Base-by-base conservation (phyloP, 1,140 invertebrate genomes). In the Cephus cinctus region DNA sequence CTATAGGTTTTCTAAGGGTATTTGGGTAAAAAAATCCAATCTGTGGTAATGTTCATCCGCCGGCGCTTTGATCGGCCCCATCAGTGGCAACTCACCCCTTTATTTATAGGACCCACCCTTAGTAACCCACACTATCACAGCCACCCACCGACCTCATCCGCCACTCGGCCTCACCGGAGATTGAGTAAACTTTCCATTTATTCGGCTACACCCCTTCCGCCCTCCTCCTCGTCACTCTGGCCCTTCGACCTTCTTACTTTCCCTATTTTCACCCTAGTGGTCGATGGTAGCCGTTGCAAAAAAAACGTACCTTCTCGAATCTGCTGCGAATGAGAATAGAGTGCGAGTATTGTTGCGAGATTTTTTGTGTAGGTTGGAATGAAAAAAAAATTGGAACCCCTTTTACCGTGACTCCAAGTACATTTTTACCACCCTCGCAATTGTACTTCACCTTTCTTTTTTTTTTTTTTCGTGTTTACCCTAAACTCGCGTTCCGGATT, bases 41-140 rank as follows among this genome's bases (percentile, higher is more conserved):
- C 50, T 52, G 46, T 42, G 43, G 46, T 56, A 56, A 56, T 56
- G 43, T 38, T 14, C 22, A 19, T 4, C 39, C 8, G 39, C 21
- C n/a, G 39, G 30, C n/a, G 27, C 11, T 21, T 34, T 25, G 34
- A 25, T 43, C 50, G 48, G 47, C 52, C 16, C 52, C 45, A 43
- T 49, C 19, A 50, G 27, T 18, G 30, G 42, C 30, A 38, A 38
- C 48, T 52, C 52, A 49, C 36, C 43, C 43, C 40, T 50, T 52
- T 60, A 57, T 57, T 60, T 60, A 60, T 54, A 57, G 49, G 46
- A 51, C 59, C 12, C 45, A 45, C 47, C 48, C 44, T 34, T 40
- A 31, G 22, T 22, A 15, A 32, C 9, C 20, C 19, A 32, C 14
- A 39, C 44, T 38, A 30, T 11, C 11, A 30, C 27, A 30, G 27